Base-by-base conservation (phyloP, 2,888 invertebrate species). In the Cryptus viduatorius region DNA sequence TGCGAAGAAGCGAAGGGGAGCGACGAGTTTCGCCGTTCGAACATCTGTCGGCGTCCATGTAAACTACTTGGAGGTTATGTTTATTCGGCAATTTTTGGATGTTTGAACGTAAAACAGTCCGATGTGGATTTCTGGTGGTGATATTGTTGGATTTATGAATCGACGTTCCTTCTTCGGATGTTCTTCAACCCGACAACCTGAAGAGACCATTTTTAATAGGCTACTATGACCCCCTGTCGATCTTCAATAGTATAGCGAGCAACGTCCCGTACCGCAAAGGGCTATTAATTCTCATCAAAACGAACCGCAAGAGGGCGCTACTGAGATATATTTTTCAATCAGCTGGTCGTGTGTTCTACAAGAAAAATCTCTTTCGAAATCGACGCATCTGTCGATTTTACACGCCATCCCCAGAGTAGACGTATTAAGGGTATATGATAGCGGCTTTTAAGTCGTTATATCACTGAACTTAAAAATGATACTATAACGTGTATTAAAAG, bases 231-330 rank as follows among this genome's bases (percentile, higher is more conserved):
- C 59, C 3, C 29, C 4, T 29, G 59, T 12, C 59, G 12, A 59
- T 59, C 29, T 12, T 14, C 31, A 59, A 59, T 77, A 44, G 56
- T 12, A 16, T 31, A 48, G 31, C 61, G 24, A 65, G 44, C 29
- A 24, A 46, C n/a, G 46, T 37, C 19, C 16, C 46, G 19, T 50
- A 19, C 8, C 61, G 50, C 61, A 10, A 14, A 48, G 46, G 78
- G n/a, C 46, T 69, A 69, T 78, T 69, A 78, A 48, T 78, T 69
- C 61, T 78, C 19, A 61, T 78, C 78, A 19, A 61, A 37, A 56
- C 50, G 24, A 69, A 48, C 29, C 19, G 59, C 29, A 4, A 61
- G 59, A 78, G 48, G 59, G 69, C 69, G 69, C 37, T 48, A 24
- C 53, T 16, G 59, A n/a, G 24, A 42, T 24, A 61, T 69, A 69